A percentile compares a stretch with the other conserved stretches of the same genome.
Evolutionary conservation across 2,888 invertebrate species (phyloP).

Genomic region (Drosophila pseudotalamancana): DNA sequence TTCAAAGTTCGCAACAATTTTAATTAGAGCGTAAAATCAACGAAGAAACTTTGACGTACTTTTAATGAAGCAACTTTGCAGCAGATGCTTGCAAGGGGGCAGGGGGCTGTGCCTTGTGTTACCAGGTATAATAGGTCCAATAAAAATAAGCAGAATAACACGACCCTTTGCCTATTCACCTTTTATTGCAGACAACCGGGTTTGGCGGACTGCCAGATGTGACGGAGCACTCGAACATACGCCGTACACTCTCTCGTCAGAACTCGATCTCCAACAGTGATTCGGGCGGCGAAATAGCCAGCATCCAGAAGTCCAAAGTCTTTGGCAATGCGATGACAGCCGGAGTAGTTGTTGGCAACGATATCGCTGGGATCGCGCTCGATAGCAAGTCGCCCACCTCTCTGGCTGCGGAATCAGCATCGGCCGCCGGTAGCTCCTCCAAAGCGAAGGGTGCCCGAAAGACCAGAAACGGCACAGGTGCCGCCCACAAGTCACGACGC

Average conservation of each 20-base stretch:
- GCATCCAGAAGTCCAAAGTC: constrained; percentile 83
- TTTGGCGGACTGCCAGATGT: constrained; percentile 84
- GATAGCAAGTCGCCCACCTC: constrained; percentile 76
- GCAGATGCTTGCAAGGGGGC: background rate
- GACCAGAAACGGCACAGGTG: constrained; percentile 34
- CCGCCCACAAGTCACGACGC: constrained; percentile 70
- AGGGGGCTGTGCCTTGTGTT: constrained; percentile 14
- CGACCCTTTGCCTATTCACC: constrained; percentile 3
- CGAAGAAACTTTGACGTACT: constrained; percentile 67
- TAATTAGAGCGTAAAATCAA: constrained; percentile 76
- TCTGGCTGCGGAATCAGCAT: constrained; percentile 43
- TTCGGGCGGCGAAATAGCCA: constrained; percentile 83
- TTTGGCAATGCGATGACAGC: constrained; percentile 72
- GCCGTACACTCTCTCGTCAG: constrained; percentile 83
- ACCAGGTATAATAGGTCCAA: constrained; percentile 39
- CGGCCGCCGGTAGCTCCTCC: constrained; percentile 37
- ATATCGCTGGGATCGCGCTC: constrained; percentile 70
- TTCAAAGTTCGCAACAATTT: constrained; percentile 66
- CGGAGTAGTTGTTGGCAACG: constrained; percentile 69
- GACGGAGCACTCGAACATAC: constrained; percentile 84
- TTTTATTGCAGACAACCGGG: constrained; percentile 81
- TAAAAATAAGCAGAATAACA: constrained; percentile 17
- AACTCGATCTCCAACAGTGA: constrained; percentile 84
- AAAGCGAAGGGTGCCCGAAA: constrained; percentile 61
- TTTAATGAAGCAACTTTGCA: constrained; percentile 72